These are phyloP conservation scores for Melanotus villosus DNA, from an alignment of 2,888 invertebrate species.

Conservation along the genomic window DNA sequence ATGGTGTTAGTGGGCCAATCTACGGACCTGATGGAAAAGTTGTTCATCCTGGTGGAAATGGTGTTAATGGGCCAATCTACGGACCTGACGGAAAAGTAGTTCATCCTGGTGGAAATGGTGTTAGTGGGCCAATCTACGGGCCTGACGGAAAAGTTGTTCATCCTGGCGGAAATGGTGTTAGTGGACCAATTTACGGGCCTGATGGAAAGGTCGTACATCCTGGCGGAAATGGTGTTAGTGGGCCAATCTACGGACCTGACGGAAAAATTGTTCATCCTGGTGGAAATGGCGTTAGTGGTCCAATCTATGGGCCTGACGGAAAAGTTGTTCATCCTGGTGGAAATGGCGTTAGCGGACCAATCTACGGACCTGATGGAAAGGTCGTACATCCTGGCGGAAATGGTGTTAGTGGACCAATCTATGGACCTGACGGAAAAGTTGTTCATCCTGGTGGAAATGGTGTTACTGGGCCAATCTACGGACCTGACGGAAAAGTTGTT, in stretches of 20 bases:
- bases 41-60: too few species aligned
- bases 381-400: slow-evolving; percentile 23
- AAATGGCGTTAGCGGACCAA: neutral
- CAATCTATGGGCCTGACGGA: neutral
- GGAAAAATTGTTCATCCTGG: neutral
- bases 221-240: neutral
- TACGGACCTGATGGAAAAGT: too few species aligned
- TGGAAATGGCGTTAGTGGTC: slow-evolving; percentile 15
- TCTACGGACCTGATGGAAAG: slow-evolving; percentile 28
- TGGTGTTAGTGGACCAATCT: neutral
- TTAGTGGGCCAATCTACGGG: neutral
- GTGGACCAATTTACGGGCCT: slow-evolving; percentile 9
- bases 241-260: neutral
- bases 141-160: neutral
- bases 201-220: slow-evolving; percentile 32
- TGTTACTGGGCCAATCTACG: neutral
- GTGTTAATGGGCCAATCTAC: too few species aligned
- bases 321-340: slow-evolving; percentile 8
- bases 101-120: too few species aligned
- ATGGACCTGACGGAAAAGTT: neutral
- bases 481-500: slow-evolving; percentile 31
- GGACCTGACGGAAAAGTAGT: too few species aligned
- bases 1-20: too few species aligned
- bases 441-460: slow-evolving; percentile 10
- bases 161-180: neutral